Conservation (phyloP, 2,113 vertebrate species). For the Struthio camelus region DNA sequence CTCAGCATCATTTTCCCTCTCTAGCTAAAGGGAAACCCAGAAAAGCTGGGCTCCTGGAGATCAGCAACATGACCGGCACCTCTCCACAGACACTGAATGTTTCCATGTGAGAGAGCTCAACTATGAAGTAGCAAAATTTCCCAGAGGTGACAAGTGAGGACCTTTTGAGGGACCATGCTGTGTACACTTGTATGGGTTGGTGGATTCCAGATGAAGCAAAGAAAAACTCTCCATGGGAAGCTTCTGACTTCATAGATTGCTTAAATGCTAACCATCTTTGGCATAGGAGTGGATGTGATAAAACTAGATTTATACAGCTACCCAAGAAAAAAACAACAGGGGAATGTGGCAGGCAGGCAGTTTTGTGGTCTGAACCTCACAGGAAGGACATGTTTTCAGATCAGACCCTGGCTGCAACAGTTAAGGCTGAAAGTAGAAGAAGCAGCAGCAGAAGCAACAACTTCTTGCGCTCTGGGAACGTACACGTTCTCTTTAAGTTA, state of each 20-base stretch:
- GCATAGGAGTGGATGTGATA: conserved; percentile 51
- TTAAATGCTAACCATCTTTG: conserved; percentile 38
- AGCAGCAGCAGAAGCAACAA: background rate
- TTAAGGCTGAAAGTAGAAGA: background rate
- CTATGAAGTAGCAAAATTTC: conserved; percentile 1
- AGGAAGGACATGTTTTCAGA: conserved; percentile 60
- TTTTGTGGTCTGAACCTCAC: conserved; percentile 63
- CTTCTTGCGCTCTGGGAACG: background rate
- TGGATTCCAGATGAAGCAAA: conserved; percentile 47
- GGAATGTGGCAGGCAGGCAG: conserved; percentile 60
- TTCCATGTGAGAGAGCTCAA: background rate
- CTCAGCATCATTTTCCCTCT: background rate
- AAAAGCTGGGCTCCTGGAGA: background rate
- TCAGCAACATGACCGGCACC: background rate
- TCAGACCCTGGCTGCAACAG: conserved; percentile 3
- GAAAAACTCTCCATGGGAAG: conserved; percentile 66
- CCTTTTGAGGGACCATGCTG: conserved; percentile 33
- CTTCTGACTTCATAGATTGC: conserved; percentile 57
- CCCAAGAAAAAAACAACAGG: conserved; percentile 47
- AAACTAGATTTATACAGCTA: conserved; percentile 30
- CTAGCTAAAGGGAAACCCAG: background rate
- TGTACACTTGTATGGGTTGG: background rate
- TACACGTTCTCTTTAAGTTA: background rate
- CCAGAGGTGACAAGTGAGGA: conserved; percentile 38
- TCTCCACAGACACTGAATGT: background rate